Evolutionary conservation across 1,140 invertebrate genomes (phyloP), one percentile per base, ranked within the genome.

Genomic region (Ips typographus): DNA sequence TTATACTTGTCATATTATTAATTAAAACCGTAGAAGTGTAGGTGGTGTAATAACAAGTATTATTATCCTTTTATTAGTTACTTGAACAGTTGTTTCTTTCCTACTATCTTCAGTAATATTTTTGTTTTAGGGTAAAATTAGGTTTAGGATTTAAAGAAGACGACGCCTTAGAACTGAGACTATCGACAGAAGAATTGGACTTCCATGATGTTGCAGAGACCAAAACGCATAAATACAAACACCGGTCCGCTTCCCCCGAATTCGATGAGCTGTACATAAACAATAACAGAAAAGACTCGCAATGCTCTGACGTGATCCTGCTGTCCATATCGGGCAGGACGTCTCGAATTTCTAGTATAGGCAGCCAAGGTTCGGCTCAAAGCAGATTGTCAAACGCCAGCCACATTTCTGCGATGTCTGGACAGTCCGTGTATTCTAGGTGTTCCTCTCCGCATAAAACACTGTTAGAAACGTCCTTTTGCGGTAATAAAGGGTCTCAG

Each of bases 381-480:
- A 84, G 83, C 76, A 82, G 83, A 22, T 75, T 86, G 7, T 87
- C 86, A 38, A 83, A 80, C 55, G 80, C 79, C 38, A 83, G 82
- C 64, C 81, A 81, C 73, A 74, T 83, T 68, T 87, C 86, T 1
- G 84, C 85, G 22, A 85, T 91, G 1, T 92, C 90, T 0, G 89
- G 88, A 0, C 85, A 88, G 2, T 90, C 89, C 1, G 89, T 88
- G 0, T 82, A 83, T 4, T 88, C 84, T 4, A 86, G 92, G 62
- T 94, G 92, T 4, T 92, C 92, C 0, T 94, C 93, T 40, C 93
- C 93, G 3, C 92, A 94, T 81, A 91, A 91, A 80, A 94, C 93
- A 86, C 81, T 94, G 37, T 83, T 94, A 37, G 93, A 94, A 81
- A 95, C 93, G 0, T 94, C 92, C 0, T 95, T 95, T 78, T 94